Evolutionary conservation across 1,140 invertebrate species (phyloP), one percentile per base, ranked within the genome.

Genomic region (Leptopilina clavipes): DNA sequence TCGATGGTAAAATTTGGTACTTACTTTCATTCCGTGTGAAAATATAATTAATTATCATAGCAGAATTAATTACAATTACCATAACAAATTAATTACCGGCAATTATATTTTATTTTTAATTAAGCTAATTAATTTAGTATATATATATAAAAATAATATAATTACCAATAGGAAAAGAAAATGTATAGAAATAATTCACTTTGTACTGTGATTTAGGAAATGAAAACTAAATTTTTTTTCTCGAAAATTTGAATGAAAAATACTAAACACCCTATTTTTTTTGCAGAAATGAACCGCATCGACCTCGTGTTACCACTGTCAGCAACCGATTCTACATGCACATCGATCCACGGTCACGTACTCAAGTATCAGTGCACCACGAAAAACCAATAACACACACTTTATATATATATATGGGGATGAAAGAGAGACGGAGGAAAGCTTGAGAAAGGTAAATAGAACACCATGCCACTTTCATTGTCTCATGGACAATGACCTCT

Each of bases 321-420:
- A 52, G 48, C n/a, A 52, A 52, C 48, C 17, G 48, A 52, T 52
- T 52, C 48, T 65, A 65, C 59, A 14, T 65, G 25, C 25, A 37
- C 22, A 31, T 65, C 12, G 59, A 65, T n/a, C 59, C 12, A 31
- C 25, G 59, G 59, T 65, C 59, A 31, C 59, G 59, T n/a, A 65
- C 22, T 65, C 14, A 65, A 65, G 59, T 37, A 31, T 65, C 59
- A n/a, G 25, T 65, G 59, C 59, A 65, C 25, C 12, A 65, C 12
- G 19, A n/a, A 65, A 40, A 37, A 65, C 59, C 59, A 65, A 65
- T 65, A 65, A 65, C 59, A 31, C 25, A 65, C 59, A 12, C 25
- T n/a, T n/a, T n/a, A 31, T 6, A 31, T 9, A 9, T 9, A 40
- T 40, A 31, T 40, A 40, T 40, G 37, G 37, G 37, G 37, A 65